Percentiles rank a stretch among this genome's conserved stretches.
These are phyloP conservation scores for Crocidura indochinensis DNA, from an alignment of 2,797 vertebrate species.

Conservation along the genomic window DNA sequence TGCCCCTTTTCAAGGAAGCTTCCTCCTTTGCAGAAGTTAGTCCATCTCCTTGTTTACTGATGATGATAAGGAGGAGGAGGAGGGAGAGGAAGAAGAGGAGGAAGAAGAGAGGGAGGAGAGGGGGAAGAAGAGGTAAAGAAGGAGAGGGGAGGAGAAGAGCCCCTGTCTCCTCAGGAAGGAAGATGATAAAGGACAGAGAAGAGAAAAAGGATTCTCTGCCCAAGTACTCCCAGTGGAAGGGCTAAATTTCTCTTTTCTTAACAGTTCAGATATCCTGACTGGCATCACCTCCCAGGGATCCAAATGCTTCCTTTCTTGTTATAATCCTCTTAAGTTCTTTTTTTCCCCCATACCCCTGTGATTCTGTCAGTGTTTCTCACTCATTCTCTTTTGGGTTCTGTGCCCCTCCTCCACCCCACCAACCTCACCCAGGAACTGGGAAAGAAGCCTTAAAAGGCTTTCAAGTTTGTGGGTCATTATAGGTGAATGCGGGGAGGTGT, in stretches of 20 bases:
- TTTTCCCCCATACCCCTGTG: constrained; percentile 54
- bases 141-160: no score
- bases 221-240: neutral
- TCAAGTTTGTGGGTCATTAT: constrained; percentile 85
- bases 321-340: constrained; percentile 87
- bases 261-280: constrained; percentile 80
- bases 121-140: no score
- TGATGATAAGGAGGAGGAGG: neutral
- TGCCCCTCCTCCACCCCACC: constrained; percentile 77
- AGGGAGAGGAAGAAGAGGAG: constrained; percentile 16
- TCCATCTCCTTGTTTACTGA: neutral
- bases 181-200: neutral
- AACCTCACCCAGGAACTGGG: neutral
- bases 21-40: neutral
- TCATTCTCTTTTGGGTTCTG: constrained; percentile 49
- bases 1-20: neutral
- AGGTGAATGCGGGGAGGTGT: constrained; percentile 80
- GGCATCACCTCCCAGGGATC: constrained; percentile 86
- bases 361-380: constrained; percentile 82
- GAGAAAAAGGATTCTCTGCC: constrained; percentile 49
- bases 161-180: constrained; percentile 3
- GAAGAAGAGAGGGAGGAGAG: neutral
- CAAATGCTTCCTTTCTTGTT: constrained; percentile 86
- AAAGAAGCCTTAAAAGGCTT: constrained; percentile 73
- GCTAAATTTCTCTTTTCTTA: constrained; percentile 77